phyloP scores from a whole-genome alignment of 2,888 invertebrate genomes.

The Nomada fucata region DNA sequence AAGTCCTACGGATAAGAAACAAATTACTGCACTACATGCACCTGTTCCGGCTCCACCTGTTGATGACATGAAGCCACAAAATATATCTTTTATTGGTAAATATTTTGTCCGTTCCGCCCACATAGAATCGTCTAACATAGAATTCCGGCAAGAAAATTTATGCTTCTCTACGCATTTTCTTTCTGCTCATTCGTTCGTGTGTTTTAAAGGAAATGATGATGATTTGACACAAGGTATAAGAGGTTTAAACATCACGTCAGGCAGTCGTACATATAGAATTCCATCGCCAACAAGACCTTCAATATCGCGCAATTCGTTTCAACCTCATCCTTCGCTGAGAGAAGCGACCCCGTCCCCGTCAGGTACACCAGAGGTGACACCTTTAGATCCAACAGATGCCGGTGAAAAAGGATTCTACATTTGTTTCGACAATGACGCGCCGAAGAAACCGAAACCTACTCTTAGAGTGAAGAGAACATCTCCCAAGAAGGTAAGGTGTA shows the following conservation, averaged over 20 bases:
- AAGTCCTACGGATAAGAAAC: conserved; percentile 81
- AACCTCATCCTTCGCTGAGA: conserved; percentile 83
- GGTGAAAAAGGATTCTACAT: conserved; percentile 95
- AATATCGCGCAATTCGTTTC: conserved; percentile 90
- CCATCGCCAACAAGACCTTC: conserved; percentile 94
- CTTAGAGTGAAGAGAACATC: conserved; percentile 90
- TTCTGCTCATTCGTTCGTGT: conserved; percentile 25
- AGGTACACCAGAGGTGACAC: conserved; percentile 82
- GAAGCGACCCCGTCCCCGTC: conserved; percentile 84
- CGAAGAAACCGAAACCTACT: conserved; percentile 95
- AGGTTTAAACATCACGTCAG: conserved; percentile 93
- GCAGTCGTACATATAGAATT: conserved; percentile 94
- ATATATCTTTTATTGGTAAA: conserved; percentile 95
- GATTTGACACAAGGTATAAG: conserved; percentile 88
- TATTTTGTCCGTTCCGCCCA: neutral
- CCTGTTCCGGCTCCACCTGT: conserved; percentile 89
- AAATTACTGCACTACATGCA: conserved; percentile 84
- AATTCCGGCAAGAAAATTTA: neutral
- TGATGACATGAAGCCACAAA: conserved; percentile 97
- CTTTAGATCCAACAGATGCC: conserved; percentile 84
- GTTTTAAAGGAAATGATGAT: conserved; percentile 79
- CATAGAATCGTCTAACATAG: neutral
- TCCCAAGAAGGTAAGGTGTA: conserved; percentile 89
- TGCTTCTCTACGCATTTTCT: conserved; percentile 3
- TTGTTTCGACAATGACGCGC: conserved; percentile 95